Evolutionary conservation across 2,888 invertebrate genomes (phyloP).

Genomic region (Ormia ochracea): DNA sequence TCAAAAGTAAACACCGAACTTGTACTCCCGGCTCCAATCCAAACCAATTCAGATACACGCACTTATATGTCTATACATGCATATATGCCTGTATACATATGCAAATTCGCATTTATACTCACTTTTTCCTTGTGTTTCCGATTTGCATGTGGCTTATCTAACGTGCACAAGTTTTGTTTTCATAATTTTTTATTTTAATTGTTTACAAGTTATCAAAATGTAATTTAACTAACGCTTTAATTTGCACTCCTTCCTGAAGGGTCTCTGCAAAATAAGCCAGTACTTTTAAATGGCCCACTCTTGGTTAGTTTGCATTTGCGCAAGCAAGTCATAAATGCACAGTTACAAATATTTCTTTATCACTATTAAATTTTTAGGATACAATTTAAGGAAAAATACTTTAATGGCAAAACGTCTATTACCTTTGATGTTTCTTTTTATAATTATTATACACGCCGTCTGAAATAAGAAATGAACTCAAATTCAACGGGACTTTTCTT

Average conservation of each 20-base stretch:
- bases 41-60: slow-evolving; percentile 15
- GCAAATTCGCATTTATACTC: too few species aligned
- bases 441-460: not conserved
- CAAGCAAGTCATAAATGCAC: not conserved
- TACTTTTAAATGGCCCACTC: slow-evolving; percentile 5
- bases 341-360: not conserved
- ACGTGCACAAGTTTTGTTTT: slow-evolving; percentile 45
- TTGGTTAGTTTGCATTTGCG: not conserved
- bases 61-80: too few species aligned
- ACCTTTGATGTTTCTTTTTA: not conserved
- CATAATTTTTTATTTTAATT: slow-evolving; percentile 24
- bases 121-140: not conserved
- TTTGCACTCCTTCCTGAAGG: slow-evolving; percentile 43
- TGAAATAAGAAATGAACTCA: slow-evolving; percentile 31
- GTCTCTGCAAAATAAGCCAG: slow-evolving; percentile 30
- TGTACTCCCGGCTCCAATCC: slow-evolving; percentile 34
- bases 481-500: slow-evolving; percentile 25
- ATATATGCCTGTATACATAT: too few species aligned
- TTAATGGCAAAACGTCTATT: not conserved
- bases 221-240: slow-evolving; percentile 42
- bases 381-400: not conserved
- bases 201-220: slow-evolving; percentile 16
- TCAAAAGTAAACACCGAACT: too few species aligned
- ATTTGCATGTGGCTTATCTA: slow-evolving; percentile 4
- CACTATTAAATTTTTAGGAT: too few species aligned